Evolutionary conservation across 2,797 vertebrate species (phyloP).

Genomic region (Phoebastria nigripes): DNA sequence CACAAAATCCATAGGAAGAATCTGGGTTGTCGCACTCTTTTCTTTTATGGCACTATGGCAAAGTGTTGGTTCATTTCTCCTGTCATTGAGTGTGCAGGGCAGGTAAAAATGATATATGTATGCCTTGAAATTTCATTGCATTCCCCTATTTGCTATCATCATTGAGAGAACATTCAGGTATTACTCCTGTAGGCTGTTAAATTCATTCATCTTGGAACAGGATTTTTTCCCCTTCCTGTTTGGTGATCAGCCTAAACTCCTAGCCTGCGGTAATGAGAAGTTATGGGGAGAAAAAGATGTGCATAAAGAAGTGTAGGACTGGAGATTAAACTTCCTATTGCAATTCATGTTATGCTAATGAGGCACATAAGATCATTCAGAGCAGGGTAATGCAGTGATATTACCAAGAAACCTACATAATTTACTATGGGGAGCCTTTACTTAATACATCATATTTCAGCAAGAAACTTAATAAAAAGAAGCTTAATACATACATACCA

Average conservation of each 20-base stretch:
- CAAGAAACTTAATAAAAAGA: conserved; percentile 62
- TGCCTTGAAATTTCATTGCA: not conserved
- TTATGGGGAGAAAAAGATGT: conserved; percentile 19
- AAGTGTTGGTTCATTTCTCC: not conserved
- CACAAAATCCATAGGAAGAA: not conserved
- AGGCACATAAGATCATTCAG: conserved; percentile 3
- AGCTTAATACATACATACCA: conserved; percentile 40
- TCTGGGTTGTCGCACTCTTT: not conserved
- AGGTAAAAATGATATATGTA: not conserved
- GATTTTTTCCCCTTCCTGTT: not conserved
- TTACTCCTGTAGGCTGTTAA: not conserved
- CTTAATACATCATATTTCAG: conserved; percentile 45
- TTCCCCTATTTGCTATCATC: not conserved
- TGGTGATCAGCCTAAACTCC: not conserved
- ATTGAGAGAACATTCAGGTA: not conserved
- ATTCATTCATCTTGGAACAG: not conserved
- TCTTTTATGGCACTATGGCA: not conserved
- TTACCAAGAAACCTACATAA: conserved; percentile 22
- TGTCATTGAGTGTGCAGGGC: not conserved
- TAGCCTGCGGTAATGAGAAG: not conserved
- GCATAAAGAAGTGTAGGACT: not conserved
- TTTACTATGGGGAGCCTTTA: conserved; percentile 51
- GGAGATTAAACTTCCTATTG: conserved; percentile 33
- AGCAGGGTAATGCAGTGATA: conserved; percentile 10
- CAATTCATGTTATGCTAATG: conserved; percentile 50